Conservation (phyloP, 2,888 invertebrate species). For the Siphlonurus alternatus region DNA sequence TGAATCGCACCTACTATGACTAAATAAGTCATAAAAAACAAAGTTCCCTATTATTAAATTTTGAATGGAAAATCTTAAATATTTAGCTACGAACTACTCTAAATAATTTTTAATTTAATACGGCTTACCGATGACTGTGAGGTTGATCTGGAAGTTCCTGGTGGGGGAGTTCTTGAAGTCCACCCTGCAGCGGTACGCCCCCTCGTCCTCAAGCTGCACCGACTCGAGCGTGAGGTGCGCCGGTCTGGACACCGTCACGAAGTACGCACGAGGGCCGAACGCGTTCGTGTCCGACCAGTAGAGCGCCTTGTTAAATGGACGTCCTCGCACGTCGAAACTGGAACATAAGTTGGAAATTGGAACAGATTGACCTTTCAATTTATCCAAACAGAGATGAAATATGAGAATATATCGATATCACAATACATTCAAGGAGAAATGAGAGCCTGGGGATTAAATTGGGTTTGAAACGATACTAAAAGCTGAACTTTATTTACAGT, state of each 20-base stretch:
- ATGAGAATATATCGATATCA: too few relatives aligned
- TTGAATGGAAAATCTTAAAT: too few relatives aligned
- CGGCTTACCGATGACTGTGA: constrained; percentile 34
- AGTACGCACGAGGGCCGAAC: constrained; percentile 33
- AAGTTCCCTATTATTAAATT: too few relatives aligned
- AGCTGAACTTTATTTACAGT: too few relatives aligned
- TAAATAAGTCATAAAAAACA: too few relatives aligned
- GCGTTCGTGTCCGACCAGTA: constrained; percentile 33
- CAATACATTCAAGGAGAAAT: too few relatives aligned
- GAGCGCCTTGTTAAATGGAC: constrained; percentile 29
- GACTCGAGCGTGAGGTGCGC: constrained; percentile 31
- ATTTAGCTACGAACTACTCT: too few relatives aligned
- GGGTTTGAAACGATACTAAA: too few relatives aligned
- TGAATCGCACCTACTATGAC: too few relatives aligned
- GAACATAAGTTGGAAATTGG: too few relatives aligned
- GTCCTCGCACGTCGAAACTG: constrained; percentile 35
- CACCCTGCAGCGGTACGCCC: constrained; percentile 33
- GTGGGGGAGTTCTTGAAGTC: constrained; percentile 37
- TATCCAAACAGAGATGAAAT: constrained; percentile 19
- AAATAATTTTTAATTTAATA: too few relatives aligned
- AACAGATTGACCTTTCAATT: constrained; percentile 11
- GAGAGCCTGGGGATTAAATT: too few relatives aligned
- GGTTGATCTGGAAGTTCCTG: constrained; percentile 35
- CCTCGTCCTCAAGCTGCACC: constrained; percentile 23
- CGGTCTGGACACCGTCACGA: constrained; percentile 26